These are phyloP conservation scores for Hedya salicella DNA, from an alignment of 2,888 invertebrate genomes.

Conservation along the genomic window DNA sequence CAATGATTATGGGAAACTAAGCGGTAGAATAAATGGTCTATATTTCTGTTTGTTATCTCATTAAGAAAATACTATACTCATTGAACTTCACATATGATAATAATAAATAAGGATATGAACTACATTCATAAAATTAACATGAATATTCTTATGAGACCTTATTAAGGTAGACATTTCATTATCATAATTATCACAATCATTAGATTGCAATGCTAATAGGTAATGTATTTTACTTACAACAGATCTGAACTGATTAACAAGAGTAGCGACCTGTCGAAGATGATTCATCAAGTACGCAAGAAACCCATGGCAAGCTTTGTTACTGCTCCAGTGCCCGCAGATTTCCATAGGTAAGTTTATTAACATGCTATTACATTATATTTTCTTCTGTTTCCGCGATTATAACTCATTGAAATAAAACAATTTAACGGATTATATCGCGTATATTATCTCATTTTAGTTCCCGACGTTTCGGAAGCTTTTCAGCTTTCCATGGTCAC, in stretches of 20 bases:
- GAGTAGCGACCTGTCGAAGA: constrained; percentile 91
- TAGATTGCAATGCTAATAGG: constrained; percentile 6
- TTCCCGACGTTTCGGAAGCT: no score
- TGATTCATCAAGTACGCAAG: constrained; percentile 93
- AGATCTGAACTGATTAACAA: constrained; percentile 93
- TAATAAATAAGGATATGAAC: constrained; percentile 17
- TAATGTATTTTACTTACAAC: constrained; percentile 44
- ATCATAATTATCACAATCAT: constrained; percentile 6
- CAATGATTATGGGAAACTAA: no score
- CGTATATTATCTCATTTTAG: no score
- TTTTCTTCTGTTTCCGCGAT: no score
- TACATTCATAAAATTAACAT: constrained; percentile 22
- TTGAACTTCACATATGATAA: no score
- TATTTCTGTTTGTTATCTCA: no score
- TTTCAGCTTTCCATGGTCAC: no score
- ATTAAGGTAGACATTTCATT: neutral
- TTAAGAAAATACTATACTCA: no score
- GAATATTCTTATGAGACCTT: constrained; percentile 8
- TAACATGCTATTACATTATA: no score
- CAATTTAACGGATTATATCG: no score
- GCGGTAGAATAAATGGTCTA: no score
- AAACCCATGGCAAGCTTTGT: constrained; percentile 96
- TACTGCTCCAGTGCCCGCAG: constrained; percentile 94
- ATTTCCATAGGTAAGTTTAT: constrained; percentile 90
- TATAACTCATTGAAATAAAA: no score